Percentiles rank a stretch among this genome's conserved stretches.
These are phyloP conservation scores for Oplegnathus fasciatus DNA, from an alignment of 2,113 vertebrate species.

Conservation along the genomic window DNA sequence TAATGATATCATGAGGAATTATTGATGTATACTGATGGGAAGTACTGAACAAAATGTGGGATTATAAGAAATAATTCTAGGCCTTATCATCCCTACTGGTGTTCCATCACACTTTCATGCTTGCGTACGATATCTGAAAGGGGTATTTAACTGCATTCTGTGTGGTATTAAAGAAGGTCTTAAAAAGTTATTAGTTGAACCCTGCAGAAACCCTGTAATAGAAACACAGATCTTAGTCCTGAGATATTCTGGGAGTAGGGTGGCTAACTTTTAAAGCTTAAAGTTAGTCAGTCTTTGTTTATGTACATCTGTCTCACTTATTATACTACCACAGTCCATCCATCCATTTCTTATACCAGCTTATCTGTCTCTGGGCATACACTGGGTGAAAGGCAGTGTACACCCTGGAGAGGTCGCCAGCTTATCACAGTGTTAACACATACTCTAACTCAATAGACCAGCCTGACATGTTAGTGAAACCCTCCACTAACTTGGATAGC, in stretches of 20 bases:
- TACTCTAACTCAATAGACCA: not conserved
- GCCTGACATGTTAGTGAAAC: slow-evolving; percentile 7
- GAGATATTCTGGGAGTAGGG: too few relatives aligned
- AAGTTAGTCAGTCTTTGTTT: not conserved
- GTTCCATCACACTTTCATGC: not conserved
- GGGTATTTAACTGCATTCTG: not conserved
- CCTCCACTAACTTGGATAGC: not conserved
- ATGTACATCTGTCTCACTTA: not conserved
- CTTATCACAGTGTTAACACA: not conserved
- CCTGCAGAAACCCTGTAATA: too few relatives aligned
- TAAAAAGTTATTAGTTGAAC: not conserved
- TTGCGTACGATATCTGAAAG: too few relatives aligned
- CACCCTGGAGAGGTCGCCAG: not conserved
- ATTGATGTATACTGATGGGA: not conserved
- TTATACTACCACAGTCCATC: not conserved
- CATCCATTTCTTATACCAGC: not conserved
- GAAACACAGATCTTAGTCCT: too few relatives aligned
- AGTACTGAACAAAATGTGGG: not conserved
- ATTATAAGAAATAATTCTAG: not conserved
- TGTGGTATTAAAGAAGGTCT: not conserved
- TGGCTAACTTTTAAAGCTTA: not conserved
- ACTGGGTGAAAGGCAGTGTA: not conserved
- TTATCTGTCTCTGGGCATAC: not conserved
- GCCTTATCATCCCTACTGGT: not conserved
- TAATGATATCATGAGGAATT: not conserved